Evolutionary conservation across 2,888 invertebrate species (phyloP), one percentile per base, ranked within the genome.

Genomic region (Alloplasta piceator): DNA sequence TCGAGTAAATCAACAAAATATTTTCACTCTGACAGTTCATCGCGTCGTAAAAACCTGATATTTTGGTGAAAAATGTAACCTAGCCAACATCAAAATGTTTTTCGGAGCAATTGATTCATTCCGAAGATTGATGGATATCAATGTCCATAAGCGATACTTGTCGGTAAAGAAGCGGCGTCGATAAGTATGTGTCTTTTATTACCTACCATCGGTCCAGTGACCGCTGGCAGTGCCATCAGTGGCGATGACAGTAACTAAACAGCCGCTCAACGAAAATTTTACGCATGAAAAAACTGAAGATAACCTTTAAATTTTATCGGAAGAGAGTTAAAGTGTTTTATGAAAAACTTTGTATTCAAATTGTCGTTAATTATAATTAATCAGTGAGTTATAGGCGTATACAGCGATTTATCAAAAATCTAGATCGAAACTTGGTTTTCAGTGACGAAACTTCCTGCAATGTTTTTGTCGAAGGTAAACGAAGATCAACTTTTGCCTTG

Each of bases 391-490:
- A 43, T 5, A 46, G 9, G n/a, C 43, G 6, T 41, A 9, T 43
- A 14, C 4, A 46, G 14, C n/a, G n/a, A 10, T 10, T 58, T 58
- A 4, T 48, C 10, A 36, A 38, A 38, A 36, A 64, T 58, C 39
- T 14, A 72, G 12, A 26, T 14, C 9, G 52, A 50, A n/a, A 12
- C 43, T 60, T 36, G 41, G 58, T 68, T 48, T 5, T 14, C 10
- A 36, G 67, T 71, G 61, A 63, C 46, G 26, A 46, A 14, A 38
- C 39, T 6, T n/a, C 14, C 12, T 52, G 46, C 10, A 41, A 83
- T 83, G 83, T 83, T 83, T 78, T 74, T 64, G 41, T 67, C 78
- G 16, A 82, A 77, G 79, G 83, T 83, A 26, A 26, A 77, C 36
- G 16, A 46, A 72, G n/a, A 26, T 6, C n/a, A 12, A 58, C 26